phyloP scores from a whole-genome alignment of 2,888 invertebrate genomes.

The Ornithoptera priamus region DNA sequence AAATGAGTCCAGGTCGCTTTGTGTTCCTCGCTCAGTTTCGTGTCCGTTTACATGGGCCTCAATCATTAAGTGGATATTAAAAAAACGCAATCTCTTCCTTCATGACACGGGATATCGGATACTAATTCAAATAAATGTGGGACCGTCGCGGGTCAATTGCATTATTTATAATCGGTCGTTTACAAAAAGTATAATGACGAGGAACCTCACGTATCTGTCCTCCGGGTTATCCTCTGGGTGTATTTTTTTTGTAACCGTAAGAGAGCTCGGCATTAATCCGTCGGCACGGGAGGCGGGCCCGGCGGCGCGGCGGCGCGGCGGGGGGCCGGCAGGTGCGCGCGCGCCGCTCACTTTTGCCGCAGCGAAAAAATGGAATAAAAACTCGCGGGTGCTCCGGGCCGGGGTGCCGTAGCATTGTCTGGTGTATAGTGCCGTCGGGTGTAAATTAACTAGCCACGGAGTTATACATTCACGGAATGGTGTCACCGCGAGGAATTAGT shows the following conservation, averaged over 20 bases:
- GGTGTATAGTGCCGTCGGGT: too few species aligned
- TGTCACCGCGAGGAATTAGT: too few species aligned
- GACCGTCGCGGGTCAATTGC: conserved; percentile 38
- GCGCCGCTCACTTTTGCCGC: conserved; percentile 45
- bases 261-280: conserved; percentile 66
- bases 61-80: conserved; percentile 16
- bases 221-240: conserved; percentile 33
- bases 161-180: conserved; percentile 39
- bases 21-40: not conserved
- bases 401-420: conserved; percentile 32
- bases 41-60: not conserved
- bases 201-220: conserved; percentile 39
- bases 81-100: conserved; percentile 16
- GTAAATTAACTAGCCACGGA: too few species aligned
- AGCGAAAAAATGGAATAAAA: conserved; percentile 43
- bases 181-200: conserved; percentile 44
- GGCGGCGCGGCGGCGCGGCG: conserved; percentile 53
- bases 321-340: conserved; percentile 71
- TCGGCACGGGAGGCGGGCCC: conserved; percentile 51
- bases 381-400: conserved; percentile 30
- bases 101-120: conserved; percentile 20
- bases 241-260: conserved; percentile 43
- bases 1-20: not conserved
- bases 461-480: too few species aligned
- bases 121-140: conserved; percentile 33